Conservation (phyloP, 2,888 invertebrate species). For the Frankliniella intonsa region DNA sequence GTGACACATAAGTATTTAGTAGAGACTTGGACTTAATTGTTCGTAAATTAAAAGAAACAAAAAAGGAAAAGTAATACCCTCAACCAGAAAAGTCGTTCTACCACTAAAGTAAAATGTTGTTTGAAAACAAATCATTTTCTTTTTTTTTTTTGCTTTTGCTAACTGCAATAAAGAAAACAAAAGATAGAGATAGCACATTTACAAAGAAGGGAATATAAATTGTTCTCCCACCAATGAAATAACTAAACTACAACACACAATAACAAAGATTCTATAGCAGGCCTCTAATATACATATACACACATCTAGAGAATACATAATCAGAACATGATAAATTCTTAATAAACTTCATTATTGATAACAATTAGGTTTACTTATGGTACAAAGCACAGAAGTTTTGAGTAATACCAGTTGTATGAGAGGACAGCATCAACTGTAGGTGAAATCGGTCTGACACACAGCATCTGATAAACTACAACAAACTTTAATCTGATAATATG, state of each 20-base stretch:
- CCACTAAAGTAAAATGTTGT: not conserved
- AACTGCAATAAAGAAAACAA: not conserved
- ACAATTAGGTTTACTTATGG: not conserved
- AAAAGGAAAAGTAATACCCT: not conserved
- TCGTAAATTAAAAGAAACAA: not conserved
- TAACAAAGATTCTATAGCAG: not conserved
- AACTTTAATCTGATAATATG: too few species aligned
- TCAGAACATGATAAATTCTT: not conserved
- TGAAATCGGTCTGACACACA: too few species aligned
- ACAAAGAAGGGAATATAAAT: not conserved
- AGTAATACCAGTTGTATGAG: not conserved
- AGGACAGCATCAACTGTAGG: not conserved
- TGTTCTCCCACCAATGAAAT: not conserved
- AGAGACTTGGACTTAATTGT: too few species aligned
- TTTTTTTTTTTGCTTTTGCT: not conserved
- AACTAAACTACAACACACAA: conserved; percentile 11
- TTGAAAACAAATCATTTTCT: not conserved
- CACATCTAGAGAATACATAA: not conserved
- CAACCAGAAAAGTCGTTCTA: conserved; percentile 12
- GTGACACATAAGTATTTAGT: too few species aligned
- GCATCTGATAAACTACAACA: not conserved
- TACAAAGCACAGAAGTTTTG: not conserved
- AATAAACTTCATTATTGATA: not conserved
- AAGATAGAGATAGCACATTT: not conserved
- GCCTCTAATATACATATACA: conserved; percentile 8